phyloP scores from a whole-genome alignment of 2,888 invertebrate species.

The Bimastos eiseni region DNA sequence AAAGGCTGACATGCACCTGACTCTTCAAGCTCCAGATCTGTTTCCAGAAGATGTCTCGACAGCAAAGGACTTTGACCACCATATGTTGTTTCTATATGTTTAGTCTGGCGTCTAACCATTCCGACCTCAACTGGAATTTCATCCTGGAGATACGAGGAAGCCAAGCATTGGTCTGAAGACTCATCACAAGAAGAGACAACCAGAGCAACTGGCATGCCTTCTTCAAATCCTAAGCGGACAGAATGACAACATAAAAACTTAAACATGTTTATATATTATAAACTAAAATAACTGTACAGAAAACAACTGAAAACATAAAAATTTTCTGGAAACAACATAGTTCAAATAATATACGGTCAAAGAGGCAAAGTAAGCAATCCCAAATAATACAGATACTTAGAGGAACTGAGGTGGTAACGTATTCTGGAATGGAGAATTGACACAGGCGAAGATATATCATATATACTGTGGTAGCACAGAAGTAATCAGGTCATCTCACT shows the following conservation, averaged over 20 bases:
- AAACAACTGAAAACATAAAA: background rate
- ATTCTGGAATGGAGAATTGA: background rate
- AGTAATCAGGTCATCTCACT: background rate
- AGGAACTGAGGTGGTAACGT: background rate
- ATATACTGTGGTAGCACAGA: background rate
- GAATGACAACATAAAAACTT: background rate
- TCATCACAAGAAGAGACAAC: constrained; percentile 13
- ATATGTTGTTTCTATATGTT: background rate
- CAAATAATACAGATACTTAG: background rate
- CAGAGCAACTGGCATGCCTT: constrained; percentile 1
- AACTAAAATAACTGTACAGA: background rate
- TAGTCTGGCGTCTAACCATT: constrained; percentile 17
- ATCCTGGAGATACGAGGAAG: background rate
- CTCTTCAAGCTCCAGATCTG: background rate
- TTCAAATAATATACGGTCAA: background rate
- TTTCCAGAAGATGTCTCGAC: background rate
- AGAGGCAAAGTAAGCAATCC: background rate
- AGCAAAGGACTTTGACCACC: background rate
- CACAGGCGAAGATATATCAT: background rate
- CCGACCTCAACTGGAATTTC: constrained; percentile 10
- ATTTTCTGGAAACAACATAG: background rate
- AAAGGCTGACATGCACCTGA: background rate
- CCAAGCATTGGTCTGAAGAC: background rate
- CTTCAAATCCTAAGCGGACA: constrained; percentile 23
- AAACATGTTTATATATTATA: background rate